phyloP scores from a whole-genome alignment of 2,797 vertebrate genomes.

The Hyperoplus lanceolatus region DNA sequence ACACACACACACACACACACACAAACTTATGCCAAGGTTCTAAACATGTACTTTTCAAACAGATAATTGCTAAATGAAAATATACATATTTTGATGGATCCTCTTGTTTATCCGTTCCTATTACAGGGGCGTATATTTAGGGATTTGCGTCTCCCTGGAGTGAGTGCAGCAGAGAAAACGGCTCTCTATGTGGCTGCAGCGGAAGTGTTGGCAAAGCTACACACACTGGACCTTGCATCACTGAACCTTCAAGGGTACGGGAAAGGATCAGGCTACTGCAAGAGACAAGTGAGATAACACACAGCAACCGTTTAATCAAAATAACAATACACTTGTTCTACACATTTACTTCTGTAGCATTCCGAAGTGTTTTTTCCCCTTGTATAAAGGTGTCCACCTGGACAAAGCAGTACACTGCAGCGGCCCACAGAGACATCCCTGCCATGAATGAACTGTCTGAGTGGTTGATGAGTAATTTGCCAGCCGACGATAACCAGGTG shows the following conservation, averaged over 20 bases:
- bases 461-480: slow-evolving; percentile 92
- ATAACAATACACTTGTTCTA: not conserved
- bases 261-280: slow-evolving; percentile 90
- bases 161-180: slow-evolving; percentile 87
- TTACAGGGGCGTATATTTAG: slow-evolving; percentile 92
- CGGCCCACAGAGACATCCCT: slow-evolving; percentile 89
- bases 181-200: slow-evolving; percentile 90
- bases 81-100: not conserved
- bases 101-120: not conserved
- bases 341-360: not conserved
- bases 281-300: slow-evolving; percentile 89
- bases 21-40: not conserved
- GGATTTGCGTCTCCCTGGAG: slow-evolving; percentile 86
- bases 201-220: slow-evolving; percentile 89
- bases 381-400: slow-evolving; percentile 92
- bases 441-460: slow-evolving; percentile 89
- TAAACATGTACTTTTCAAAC: not conserved
- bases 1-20: not conserved
- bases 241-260: slow-evolving; percentile 89
- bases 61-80: not conserved
- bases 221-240: slow-evolving; percentile 84
- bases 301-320: not conserved
- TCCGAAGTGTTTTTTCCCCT: slow-evolving; percentile 12
- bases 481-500: slow-evolving; percentile 87
- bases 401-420: slow-evolving; percentile 91